A percentile compares a stretch with the other conserved stretches of the same genome.
Evolutionary conservation across 2,113 vertebrate species (phyloP).

Genomic region (Triplophysa siluroides): DNA sequence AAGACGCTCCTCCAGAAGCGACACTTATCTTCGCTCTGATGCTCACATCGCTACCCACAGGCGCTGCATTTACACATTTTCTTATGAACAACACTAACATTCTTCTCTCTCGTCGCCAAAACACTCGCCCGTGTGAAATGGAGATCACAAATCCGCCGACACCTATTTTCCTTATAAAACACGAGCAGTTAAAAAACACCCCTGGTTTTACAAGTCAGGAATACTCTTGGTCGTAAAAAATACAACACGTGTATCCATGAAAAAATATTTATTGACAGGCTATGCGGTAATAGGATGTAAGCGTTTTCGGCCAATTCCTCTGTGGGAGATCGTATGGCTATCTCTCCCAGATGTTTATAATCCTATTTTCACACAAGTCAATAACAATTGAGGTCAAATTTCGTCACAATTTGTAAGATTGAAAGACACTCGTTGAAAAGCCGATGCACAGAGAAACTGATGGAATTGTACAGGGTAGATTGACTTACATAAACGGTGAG

Average conservation of each 20-base stretch:
- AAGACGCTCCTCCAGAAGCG: constrained; percentile 24
- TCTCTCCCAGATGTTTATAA: constrained; percentile 43
- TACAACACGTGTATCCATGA: constrained; percentile 13
- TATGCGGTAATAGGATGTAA: constrained; percentile 40
- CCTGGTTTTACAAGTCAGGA: background rate
- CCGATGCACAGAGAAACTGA: constrained; percentile 26
- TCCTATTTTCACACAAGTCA: constrained; percentile 41
- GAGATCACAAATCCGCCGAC: constrained; percentile 63
- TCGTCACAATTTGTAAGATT: constrained; percentile 38
- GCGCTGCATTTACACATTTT: background rate
- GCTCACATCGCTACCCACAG: constrained; percentile 4
- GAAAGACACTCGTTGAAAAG: background rate
- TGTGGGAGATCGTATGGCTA: constrained; percentile 36
- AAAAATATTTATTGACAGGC: constrained; percentile 52
- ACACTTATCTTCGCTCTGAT: constrained; percentile 20
- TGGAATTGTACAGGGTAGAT: constrained; percentile 19
- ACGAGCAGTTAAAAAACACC: constrained; percentile 48
- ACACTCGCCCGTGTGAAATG: background rate
- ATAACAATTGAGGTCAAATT: constrained; percentile 42
- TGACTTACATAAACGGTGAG: constrained; percentile 49
- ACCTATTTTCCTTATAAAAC: constrained; percentile 65
- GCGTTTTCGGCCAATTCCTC: constrained; percentile 45
- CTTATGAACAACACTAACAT: background rate
- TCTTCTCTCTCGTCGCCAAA: background rate
- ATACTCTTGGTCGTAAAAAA: background rate